phyloP scores from a whole-genome alignment of 2,888 invertebrate genomes.

The Ptilodon capucinus region DNA sequence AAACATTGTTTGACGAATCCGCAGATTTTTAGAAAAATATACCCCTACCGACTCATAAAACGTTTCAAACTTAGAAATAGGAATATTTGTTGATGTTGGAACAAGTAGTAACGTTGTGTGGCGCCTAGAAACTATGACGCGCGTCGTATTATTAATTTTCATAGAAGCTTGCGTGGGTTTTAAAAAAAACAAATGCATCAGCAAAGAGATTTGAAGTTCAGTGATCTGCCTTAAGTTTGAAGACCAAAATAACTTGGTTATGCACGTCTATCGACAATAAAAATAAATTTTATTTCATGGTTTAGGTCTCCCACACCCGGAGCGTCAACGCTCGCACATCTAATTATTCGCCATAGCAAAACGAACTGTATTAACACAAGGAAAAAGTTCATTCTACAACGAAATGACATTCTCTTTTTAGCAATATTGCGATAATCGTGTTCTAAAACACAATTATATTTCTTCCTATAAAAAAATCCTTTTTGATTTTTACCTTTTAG shows the following conservation, averaged over 20 bases:
- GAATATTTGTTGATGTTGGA: neutral
- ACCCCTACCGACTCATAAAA: neutral
- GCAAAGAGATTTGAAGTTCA: neutral
- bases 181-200: neutral
- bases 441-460: neutral
- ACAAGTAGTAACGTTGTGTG: neutral
- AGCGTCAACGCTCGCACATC: no score
- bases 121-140: neutral
- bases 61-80: neutral
- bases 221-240: neutral
- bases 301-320: no score
- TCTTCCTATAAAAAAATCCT: no score
- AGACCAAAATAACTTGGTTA: no score
- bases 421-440: no score
- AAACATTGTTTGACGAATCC: neutral
- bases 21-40: neutral
- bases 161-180: neutral
- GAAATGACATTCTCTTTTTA: no score
- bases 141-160: neutral
- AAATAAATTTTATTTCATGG: no score
- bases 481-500: constrained; percentile 65
- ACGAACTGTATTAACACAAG: no score
- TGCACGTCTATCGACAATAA: no score
- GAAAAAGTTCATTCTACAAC: no score
- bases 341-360: no score